A percentile compares a stretch with the other conserved stretches of the same genome.
Evolutionary conservation across 2,113 vertebrate species (phyloP).

Genomic region (Phodopus roborovskii): DNA sequence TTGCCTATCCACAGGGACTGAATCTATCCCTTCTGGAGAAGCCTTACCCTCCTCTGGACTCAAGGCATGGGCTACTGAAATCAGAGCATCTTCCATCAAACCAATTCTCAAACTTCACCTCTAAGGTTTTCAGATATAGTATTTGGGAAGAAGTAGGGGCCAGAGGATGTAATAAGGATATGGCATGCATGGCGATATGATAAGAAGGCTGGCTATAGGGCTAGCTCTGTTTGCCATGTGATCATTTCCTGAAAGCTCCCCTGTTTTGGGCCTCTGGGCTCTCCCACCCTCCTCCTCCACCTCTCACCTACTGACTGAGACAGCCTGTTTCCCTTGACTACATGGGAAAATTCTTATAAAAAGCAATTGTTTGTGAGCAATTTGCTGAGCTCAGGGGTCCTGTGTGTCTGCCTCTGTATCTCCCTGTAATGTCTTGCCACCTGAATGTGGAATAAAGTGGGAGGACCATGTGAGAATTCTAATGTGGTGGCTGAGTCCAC

Average conservation of each 20-base stretch:
- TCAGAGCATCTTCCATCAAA: too few species aligned
- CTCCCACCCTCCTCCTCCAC: neutral
- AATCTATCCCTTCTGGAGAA: neutral
- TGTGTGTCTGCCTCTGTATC: neutral
- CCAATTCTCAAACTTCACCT: neutral
- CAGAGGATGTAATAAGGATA: neutral
- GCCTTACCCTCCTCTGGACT: neutral
- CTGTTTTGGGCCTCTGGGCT: neutral
- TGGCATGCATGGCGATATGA: too few species aligned
- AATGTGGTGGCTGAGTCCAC: too few species aligned
- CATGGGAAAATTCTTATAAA: neutral
- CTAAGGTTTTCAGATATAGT: neutral
- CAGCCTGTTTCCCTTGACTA: neutral
- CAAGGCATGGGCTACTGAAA: neutral
- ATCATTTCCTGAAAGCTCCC: neutral
- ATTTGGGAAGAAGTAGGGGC: neutral
- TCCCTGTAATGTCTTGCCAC: neutral
- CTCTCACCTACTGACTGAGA: neutral
- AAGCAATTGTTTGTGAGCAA: neutral
- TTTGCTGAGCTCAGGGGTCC: neutral
- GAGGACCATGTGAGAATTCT: neutral
- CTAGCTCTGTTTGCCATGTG: too few species aligned
- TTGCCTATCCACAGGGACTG: neutral
- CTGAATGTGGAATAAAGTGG: rapidly evolving
- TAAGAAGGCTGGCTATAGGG: neutral